Evolutionary conservation across 1,140 invertebrate species (phyloP), one percentile per base, ranked within the genome.

Genomic region (Theocolax elegans): DNA sequence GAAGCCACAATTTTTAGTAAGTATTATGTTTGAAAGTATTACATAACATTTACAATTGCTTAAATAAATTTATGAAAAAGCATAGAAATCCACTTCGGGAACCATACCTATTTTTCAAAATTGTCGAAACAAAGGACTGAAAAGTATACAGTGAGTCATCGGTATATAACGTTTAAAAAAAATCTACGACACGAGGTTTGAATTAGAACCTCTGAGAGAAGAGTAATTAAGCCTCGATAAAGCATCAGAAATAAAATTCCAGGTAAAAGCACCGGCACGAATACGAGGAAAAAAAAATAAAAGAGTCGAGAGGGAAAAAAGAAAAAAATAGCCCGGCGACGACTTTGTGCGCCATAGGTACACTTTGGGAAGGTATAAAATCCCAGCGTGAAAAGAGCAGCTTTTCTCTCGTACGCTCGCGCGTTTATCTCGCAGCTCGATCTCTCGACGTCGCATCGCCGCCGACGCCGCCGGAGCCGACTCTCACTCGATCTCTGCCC

Each of bases 301-400:
- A 9, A 46, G 17, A 51, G 23, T 1, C 23, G 46, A 8, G 29
- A 27, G n/a, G 21, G 15, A 46, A 25, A 66, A 65, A 46, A 19
- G 46, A 25, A 4, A 6, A 35, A 35, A 35, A 35, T 10, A 6
- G 10, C 10, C 10, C 10, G 4, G 4, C 31, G 4, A 35, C 31
- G 31, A 10, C 31, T 35, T 35, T 35, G 31, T 35, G 9, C 12
- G n/a, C 9, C n/a, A 2, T 9, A 15, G 7, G 23, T n/a, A 21
- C 42, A 27, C 66, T 42, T 42, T 35, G 8, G n/a, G 23, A 38
- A 51, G 48, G 25, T 38, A 60, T 35, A 56, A 68, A 68, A 60
- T 60, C 66, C 35, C 66, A 31, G 56, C 66, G 66, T 23, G 35
- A 62, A 68, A 68, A 68, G 66, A 53, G 56, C 56, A 42, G n/a